phyloP scores from a whole-genome alignment of 2,113 vertebrate genomes.

The Silurus glanis region DNA sequence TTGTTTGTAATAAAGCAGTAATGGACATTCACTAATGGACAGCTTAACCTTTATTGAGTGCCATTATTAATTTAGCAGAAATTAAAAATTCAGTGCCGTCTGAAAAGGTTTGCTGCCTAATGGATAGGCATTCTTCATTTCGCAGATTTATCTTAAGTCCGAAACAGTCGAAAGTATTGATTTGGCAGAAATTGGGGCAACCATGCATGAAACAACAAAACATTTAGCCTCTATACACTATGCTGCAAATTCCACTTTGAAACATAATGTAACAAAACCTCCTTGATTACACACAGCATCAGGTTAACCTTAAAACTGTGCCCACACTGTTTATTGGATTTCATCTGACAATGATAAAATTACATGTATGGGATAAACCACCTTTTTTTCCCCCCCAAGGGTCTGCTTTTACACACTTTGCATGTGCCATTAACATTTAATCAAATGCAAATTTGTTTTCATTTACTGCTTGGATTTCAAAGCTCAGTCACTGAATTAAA shows the following conservation, averaged over 20 bases:
- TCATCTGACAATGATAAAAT: background rate
- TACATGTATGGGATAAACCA: background rate
- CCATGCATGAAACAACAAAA: background rate
- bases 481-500: background rate
- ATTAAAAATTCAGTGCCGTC: background rate
- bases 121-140: background rate
- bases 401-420: background rate
- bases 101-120: conserved; percentile 8
- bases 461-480: background rate
- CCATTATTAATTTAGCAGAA: conserved; percentile 15
- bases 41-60: conserved; percentile 5
- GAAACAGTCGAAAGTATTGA: background rate
- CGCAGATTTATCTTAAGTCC: background rate
- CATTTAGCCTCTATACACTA: background rate
- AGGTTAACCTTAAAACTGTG: background rate
- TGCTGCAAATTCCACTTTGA: background rate
- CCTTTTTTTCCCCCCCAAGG: too few relatives aligned
- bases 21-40: conserved; percentile 2
- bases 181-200: background rate
- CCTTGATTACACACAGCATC: background rate
- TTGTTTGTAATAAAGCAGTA: background rate
- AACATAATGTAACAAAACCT: background rate
- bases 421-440: background rate
- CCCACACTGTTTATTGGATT: background rate
- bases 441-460: background rate